These are phyloP conservation scores for Glomeris maerens DNA, from an alignment of 1,140 invertebrate genomes.

Conservation along the genomic window DNA sequence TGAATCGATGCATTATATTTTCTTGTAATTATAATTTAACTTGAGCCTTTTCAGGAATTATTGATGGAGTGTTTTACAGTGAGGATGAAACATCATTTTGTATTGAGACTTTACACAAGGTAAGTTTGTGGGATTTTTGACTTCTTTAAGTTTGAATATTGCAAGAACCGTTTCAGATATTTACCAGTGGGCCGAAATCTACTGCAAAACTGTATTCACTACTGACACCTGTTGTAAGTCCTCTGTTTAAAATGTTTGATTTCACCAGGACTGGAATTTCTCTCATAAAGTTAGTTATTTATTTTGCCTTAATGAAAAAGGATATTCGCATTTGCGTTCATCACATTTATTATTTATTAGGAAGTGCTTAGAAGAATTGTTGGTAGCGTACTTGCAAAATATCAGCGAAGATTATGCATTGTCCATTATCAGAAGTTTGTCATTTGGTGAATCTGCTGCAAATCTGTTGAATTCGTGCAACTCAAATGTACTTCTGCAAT, in stretches of 20 bases:
- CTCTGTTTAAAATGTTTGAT: background rate
- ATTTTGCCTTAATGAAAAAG: background rate
- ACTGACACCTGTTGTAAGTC: background rate
- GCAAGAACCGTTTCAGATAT: background rate
- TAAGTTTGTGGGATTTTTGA: slow-evolving; percentile 28
- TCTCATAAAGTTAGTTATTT: background rate
- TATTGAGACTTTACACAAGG: background rate
- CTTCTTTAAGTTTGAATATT: background rate
- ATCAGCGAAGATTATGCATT: background rate
- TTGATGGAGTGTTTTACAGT: no score
- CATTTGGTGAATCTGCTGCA: background rate
- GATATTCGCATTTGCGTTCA: background rate
- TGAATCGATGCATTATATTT: no score
- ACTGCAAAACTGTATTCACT: background rate
- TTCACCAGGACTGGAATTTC: background rate
- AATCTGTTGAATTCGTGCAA: background rate
- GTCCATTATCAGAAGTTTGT: background rate
- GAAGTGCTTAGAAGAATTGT: background rate
- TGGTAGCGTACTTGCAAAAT: background rate
- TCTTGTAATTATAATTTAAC: no score
- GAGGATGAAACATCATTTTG: background rate
- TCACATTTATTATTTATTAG: background rate
- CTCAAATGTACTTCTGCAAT: background rate
- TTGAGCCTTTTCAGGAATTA: no score
- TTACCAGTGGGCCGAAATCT: background rate